Base-by-base conservation (phyloP, 2,113 vertebrate genomes). In the Trinectes maculatus region DNA sequence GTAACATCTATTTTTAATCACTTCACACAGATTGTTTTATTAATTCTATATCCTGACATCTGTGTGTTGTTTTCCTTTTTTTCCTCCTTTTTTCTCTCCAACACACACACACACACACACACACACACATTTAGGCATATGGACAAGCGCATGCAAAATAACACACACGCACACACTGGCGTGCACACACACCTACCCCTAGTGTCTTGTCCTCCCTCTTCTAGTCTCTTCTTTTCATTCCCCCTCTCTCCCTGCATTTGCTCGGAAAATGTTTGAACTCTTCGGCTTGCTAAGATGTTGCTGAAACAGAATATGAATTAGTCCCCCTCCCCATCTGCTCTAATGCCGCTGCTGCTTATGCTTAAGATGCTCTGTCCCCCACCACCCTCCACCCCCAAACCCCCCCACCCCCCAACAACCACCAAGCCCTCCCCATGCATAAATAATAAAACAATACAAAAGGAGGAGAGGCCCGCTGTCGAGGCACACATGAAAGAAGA, bases 371-470 rank as follows among this genome's bases (percentile, higher is more conserved):
- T 22, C 76, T 36, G 10, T 37, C 12, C 10, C 39, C 13, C 36
- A 16, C 18, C 21, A 5, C 9, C 24, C 55, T 3, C 36, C 18
- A 28, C 25, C 1, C 26, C 8, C 12, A n/a, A n/a, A n/a, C n/a
- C 12, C 42, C 3, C 40, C 21, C 33, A 36, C 2, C 21, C 6
- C 43, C 33, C 52, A 36, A 51, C 57, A 49, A 68, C 60, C 66
- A 28, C 73, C 71, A 66, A 33, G 77, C 71, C 66, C 71, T 75
- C 84, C 77, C 87, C 54, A 60, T 90, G 85, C 90, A 92, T 91
- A 87, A 91, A 92, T 91, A 91, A 93, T 92, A 90, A 90, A 92
- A 91, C 87, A 91, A 91, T 89, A 92, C 91, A 91, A 92, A 92
- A 91, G 89, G 79, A 88, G 82, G 64, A 83, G 86, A 86, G 83